phyloP scores from a whole-genome alignment of 1,140 invertebrate species.

The Diploscapter pachys region DNA sequence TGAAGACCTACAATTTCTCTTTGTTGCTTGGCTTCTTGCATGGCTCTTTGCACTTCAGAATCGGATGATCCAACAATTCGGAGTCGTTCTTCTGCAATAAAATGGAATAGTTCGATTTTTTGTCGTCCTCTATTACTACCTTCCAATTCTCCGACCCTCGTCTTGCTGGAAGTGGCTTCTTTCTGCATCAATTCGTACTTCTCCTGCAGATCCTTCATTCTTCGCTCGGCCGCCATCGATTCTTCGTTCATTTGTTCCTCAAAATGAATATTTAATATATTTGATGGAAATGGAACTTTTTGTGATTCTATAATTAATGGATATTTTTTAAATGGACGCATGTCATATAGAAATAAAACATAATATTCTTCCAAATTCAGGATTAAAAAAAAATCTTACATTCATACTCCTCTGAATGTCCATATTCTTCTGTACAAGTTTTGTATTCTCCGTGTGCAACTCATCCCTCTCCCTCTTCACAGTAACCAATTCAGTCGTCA shows the following conservation, averaged over 20 bases:
- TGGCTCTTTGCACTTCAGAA: conserved; percentile 5
- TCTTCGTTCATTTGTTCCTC: conserved; percentile 15
- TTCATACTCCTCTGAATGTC: no score
- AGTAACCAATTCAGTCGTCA: no score
- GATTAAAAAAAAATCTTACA: no score
- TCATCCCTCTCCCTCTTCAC: no score
- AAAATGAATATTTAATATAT: background rate
- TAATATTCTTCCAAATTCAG: no score
- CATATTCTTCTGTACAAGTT: no score
- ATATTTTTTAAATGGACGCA: background rate
- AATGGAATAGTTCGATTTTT: background rate
- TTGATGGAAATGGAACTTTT: background rate
- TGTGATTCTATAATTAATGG: background rate
- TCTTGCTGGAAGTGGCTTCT: conserved; percentile 9
- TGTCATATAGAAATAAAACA: background rate
- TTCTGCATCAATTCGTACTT: conserved; percentile 5
- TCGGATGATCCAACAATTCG: conserved; percentile 14
- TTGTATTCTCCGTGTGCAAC: no score
- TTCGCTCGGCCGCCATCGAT: conserved; percentile 3
- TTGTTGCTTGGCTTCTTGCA: conserved; percentile 7
- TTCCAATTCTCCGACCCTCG: conserved; percentile 10
- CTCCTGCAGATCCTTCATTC: conserved; percentile 9
- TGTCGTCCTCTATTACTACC: background rate
- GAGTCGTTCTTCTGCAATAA: conserved; percentile 8
- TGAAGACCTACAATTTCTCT: conserved; percentile 10